A percentile compares a stretch with the other conserved stretches of the same genome.
phyloP scores from a whole-genome alignment of 2,888 invertebrate species.

The Tetragnatha montana region DNA sequence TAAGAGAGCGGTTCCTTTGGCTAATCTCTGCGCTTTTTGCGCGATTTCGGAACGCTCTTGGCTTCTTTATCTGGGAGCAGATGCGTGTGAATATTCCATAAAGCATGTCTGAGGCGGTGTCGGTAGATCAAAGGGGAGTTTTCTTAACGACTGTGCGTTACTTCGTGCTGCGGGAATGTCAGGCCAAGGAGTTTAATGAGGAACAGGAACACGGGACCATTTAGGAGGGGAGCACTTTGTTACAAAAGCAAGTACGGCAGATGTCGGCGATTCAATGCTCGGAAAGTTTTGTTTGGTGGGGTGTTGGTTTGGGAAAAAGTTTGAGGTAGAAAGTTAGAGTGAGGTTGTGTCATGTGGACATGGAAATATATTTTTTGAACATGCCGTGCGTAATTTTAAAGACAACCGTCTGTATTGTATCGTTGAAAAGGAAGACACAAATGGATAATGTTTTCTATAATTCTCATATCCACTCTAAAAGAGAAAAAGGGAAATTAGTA shows the following conservation, averaged over 20 bases:
- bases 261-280: slow-evolving; percentile 20
- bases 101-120: slow-evolving; percentile 33
- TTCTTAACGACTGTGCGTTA: slow-evolving; percentile 21
- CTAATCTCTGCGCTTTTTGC: neutral
- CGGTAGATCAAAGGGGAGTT: slow-evolving; percentile 56
- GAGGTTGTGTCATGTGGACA: too few relatives aligned
- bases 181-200: slow-evolving; percentile 22
- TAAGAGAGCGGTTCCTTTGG: too few relatives aligned
- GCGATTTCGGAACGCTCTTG: neutral
- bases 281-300: neutral
- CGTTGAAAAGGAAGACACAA: too few relatives aligned
- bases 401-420: too few relatives aligned
- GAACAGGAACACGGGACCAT: slow-evolving; percentile 22
- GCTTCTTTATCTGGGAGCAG: neutral
- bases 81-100: slow-evolving; percentile 58
- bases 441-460: too few relatives aligned
- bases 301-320: neutral
- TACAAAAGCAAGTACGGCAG: slow-evolving; percentile 25
- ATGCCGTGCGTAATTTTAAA: too few relatives aligned
- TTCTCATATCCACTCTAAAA: too few relatives aligned
- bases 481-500: too few relatives aligned
- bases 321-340: neutral
- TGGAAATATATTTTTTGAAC: too few relatives aligned
- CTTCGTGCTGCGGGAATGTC: neutral
- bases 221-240: neutral